Conservation (phyloP, 1,140 invertebrate species). For the Laupala kohalensis region DNA sequence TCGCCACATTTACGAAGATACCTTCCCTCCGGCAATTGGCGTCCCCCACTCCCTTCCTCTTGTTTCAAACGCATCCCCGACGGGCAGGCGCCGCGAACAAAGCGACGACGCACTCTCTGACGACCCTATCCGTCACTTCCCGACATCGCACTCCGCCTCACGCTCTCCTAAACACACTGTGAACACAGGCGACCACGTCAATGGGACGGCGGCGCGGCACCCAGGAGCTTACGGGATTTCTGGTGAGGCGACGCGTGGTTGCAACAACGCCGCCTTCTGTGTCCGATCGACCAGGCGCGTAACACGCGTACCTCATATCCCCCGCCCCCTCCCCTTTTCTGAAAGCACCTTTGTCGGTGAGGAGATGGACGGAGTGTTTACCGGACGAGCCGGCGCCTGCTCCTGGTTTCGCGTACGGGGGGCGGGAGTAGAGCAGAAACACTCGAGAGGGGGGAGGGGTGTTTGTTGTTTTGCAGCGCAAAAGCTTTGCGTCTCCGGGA, state of each 20-base stretch:
- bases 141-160: not conserved
- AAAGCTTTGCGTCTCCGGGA: too few species aligned
- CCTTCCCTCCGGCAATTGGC: not conserved
- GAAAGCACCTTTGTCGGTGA: not conserved
- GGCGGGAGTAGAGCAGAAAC: not conserved
- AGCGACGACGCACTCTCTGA: too few species aligned
- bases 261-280: not conserved
- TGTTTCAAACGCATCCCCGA: not conserved
- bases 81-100: not conserved
- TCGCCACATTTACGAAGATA: too few species aligned
- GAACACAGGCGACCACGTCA: not conserved
- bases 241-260: not conserved
- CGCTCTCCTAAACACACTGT: not conserved
- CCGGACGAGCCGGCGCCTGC: too few species aligned
- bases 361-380: not conserved
- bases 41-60: not conserved
- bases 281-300: not conserved
- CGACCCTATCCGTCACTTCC: not conserved
- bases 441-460: not conserved
- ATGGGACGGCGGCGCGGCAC: not conserved
- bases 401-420: not conserved
- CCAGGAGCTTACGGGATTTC: not conserved
- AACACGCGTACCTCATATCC: not conserved
- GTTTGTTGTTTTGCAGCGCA: not conserved
- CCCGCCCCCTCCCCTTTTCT: too few species aligned